Percentiles rank a stretch among this genome's conserved stretches.
phyloP scores from a whole-genome alignment of 2,113 vertebrate genomes.

The Lophochroa leadbeateri region DNA sequence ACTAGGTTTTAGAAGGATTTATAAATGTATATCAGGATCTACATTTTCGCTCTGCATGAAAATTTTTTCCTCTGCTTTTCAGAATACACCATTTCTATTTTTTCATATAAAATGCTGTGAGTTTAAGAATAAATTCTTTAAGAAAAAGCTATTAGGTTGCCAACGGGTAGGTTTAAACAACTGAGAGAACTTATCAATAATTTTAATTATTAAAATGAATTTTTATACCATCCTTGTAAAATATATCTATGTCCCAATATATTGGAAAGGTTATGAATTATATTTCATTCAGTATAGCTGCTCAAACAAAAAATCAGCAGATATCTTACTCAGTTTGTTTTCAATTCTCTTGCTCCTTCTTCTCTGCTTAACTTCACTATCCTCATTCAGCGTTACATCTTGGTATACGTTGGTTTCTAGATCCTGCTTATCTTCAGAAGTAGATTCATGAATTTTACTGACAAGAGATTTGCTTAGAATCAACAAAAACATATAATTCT shows the following conservation, averaged over 20 bases:
- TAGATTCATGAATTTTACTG: slow-evolving; percentile 29
- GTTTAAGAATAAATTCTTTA: background rate
- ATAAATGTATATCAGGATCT: background rate
- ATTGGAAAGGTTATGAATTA: background rate
- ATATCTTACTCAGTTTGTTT: slow-evolving; percentile 55
- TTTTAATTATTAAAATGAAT: background rate
- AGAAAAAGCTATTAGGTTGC: background rate
- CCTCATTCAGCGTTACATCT: background rate
- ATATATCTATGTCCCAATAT: background rate
- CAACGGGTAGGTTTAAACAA: background rate
- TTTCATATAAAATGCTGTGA: background rate
- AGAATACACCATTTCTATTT: background rate
- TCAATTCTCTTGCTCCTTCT: slow-evolving; percentile 47
- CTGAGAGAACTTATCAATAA: background rate
- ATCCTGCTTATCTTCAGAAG: background rate
- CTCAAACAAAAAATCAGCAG: background rate
- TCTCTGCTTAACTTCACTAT: background rate
- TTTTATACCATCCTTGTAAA: background rate
- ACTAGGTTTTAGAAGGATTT: background rate
- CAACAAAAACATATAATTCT: background rate
- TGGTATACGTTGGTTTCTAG: background rate
- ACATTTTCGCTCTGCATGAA: background rate
- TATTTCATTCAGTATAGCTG: background rate
- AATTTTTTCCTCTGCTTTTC: background rate
- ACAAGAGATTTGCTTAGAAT: slow-evolving; percentile 42